A percentile compares a stretch with the other conserved stretches of the same genome.
Evolutionary conservation across 2,888 invertebrate genomes (phyloP).

Genomic region (Matsumyia berberina): DNA sequence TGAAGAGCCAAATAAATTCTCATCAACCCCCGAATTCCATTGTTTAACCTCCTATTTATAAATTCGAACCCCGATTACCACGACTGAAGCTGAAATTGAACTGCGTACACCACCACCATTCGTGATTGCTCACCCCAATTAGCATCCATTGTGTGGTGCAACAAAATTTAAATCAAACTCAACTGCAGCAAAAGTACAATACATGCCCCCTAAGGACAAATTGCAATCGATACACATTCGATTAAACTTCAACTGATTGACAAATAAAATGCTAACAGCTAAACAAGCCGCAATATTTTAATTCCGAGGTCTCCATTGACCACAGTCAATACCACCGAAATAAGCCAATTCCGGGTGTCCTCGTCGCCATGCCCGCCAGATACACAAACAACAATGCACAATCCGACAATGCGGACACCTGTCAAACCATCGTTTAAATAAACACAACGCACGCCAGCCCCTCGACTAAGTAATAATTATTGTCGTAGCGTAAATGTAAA

Average conservation of each 20-base stretch:
- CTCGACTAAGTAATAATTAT: constrained; percentile 73
- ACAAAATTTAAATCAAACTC: too few relatives aligned
- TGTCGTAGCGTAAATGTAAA: constrained; percentile 65
- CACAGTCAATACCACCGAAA: constrained; percentile 55
- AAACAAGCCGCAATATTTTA: constrained; percentile 58
- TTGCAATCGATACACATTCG: constrained; percentile 24
- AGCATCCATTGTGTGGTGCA: too few relatives aligned
- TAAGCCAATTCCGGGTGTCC: constrained; percentile 38
- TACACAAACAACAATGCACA: constrained; percentile 57
- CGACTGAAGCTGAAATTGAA: too few relatives aligned
- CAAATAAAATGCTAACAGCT: constrained; percentile 43
- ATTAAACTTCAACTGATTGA: constrained; percentile 58
- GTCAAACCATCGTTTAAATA: constrained; percentile 70
- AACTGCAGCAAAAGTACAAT: not conserved
- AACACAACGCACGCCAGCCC: constrained; percentile 51
- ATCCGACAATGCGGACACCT: constrained; percentile 67
- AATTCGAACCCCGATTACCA: too few relatives aligned
- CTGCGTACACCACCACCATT: too few relatives aligned
- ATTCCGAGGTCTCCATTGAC: constrained; percentile 46
- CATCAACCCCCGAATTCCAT: too few relatives aligned
- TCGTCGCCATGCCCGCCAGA: not conserved
- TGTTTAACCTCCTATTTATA: too few relatives aligned
- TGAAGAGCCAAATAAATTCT: too few relatives aligned
- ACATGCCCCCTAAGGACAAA: not conserved
- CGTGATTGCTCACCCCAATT: too few relatives aligned